Base-by-base conservation (phyloP, 2,888 invertebrate genomes). In the Sphinx pinastri region DNA sequence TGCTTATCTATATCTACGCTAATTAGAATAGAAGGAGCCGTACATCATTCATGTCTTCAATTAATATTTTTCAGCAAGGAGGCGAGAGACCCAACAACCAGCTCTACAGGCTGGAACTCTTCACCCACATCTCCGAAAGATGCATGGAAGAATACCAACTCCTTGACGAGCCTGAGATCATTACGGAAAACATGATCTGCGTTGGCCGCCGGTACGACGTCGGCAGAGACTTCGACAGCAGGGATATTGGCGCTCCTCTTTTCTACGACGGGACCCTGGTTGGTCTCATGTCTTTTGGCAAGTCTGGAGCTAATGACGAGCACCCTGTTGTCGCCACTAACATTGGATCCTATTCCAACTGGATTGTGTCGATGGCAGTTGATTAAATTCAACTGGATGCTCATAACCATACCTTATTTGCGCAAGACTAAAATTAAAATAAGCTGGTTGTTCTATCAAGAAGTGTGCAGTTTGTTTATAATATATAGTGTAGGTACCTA, bases 311-410 rank as follows among this genome's bases (percentile, higher is more conserved):
- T 7, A 81, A 87, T 72, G 84, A 81, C 13, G 74, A 77, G 60
- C 90, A 84, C 78, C 95, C 95, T 0, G 92, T 92, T 52, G 89
- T 95, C 75, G 92, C 88, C 76, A 88, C 92, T n/a, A 84, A 87
- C 16, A 89, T 95, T 66, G 74, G 81, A 0, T 69, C 81, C 0
- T 86, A 84, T 75, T 80, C 83, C 1, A 13, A 81, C 25, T 90
- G 90, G 89, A 86, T 90, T 51, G 57, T 79, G 4, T 14, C 6
- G 0, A 70, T 51, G 4, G 83, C 80, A 60, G 38, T 73, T 16
- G 14, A 19, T 49, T 71, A 71, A 69, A 31, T 19, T 55, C 0
- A 25, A 25, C 38, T 38, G 38, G 38, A 7, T 38, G 38, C 2
- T 38, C 38, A 38, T 38, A 38, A 38, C 38, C 5, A 38, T 38